Percentiles rank a stretch among this genome's conserved stretches.
Conservation (phyloP, 1,140 invertebrate species). For the Drosophila watanabei region DNA sequence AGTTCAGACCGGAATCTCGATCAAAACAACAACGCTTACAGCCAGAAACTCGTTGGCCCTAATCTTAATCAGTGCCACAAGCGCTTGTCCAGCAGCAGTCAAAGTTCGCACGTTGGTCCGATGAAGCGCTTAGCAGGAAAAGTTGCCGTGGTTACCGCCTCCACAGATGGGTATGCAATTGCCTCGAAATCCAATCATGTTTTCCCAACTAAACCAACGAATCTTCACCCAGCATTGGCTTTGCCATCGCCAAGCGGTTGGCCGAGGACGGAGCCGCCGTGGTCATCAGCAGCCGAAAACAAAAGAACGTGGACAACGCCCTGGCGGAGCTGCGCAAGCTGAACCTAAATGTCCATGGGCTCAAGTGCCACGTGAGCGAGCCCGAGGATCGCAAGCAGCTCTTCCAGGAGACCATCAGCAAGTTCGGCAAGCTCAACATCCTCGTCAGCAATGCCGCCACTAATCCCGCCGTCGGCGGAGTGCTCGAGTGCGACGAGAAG, state of each 20-base stretch:
- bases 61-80: slow-evolving; percentile 68
- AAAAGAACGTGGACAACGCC: slow-evolving; percentile 94
- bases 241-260: slow-evolving; percentile 94
- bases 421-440: slow-evolving; percentile 96
- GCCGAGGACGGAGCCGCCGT: slow-evolving; percentile 96
- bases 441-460: slow-evolving; percentile 97
- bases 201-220: neutral
- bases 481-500: slow-evolving; percentile 93
- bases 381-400: slow-evolving; percentile 92
- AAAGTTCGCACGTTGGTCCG: slow-evolving; percentile 56
- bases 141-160: slow-evolving; percentile 96
- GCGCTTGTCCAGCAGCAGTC: slow-evolving; percentile 68
- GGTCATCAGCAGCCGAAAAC: slow-evolving; percentile 96
- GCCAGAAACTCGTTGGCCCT: slow-evolving; percentile 40
- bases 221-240: slow-evolving; percentile 92
- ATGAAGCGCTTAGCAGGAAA: slow-evolving; percentile 91
- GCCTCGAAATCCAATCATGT: neutral
- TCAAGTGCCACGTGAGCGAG: slow-evolving; percentile 95
- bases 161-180: slow-evolving; percentile 92
- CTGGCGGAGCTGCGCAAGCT: slow-evolving; percentile 88
- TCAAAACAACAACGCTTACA: slow-evolving; percentile 45
- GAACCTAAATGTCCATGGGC: slow-evolving; percentile 90
- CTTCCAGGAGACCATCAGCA: slow-evolving; percentile 91
- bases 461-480: slow-evolving; percentile 93
- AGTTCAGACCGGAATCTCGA: slow-evolving; percentile 60